Evolutionary conservation across 1,140 invertebrate genomes (phyloP).

Genomic region (Aphidius gifuensis): DNA sequence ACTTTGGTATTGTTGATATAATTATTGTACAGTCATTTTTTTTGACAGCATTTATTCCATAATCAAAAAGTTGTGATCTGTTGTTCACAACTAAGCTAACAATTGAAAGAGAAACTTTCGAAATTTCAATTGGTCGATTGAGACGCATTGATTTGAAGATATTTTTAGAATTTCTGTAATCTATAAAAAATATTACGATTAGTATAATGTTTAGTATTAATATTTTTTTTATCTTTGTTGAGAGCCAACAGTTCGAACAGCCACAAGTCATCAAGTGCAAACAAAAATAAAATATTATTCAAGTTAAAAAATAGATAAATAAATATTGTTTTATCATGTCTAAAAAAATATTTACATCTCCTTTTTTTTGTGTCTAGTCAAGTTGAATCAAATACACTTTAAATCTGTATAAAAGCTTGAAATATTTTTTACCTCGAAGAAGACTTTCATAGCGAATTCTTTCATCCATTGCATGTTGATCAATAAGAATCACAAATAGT

Average conservation of each 20-base stretch:
- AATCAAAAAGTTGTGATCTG: constrained; percentile 33
- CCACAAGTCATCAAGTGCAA: too few relatives aligned
- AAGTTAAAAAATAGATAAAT: too few relatives aligned
- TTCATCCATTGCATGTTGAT: constrained; percentile 53
- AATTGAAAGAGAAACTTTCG: constrained; percentile 29
- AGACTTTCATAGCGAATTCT: constrained; percentile 52
- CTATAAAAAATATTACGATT: constrained; percentile 31
- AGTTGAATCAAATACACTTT: too few relatives aligned
- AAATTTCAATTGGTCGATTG: constrained; percentile 35
- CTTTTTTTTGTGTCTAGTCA: too few relatives aligned
- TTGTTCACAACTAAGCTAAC: constrained; percentile 32
- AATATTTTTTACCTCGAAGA: constrained; percentile 34
- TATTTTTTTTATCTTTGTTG: too few relatives aligned
- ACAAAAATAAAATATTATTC: too few relatives aligned
- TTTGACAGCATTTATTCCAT: constrained; percentile 38
- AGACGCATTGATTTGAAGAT: constrained; percentile 37
- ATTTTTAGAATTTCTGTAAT: constrained; percentile 36
- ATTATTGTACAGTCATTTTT: constrained; percentile 29
- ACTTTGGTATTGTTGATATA: constrained; percentile 42
- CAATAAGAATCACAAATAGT: constrained; percentile 45
- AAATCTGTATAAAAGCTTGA: too few relatives aligned
- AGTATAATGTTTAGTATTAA: too few relatives aligned
- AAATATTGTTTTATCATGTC: constrained; percentile 1
- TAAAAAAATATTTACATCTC: constrained; percentile 11
- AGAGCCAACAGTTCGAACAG: too few relatives aligned